Evolutionary conservation across 2,888 invertebrate genomes (phyloP).

Genomic region (Tupiocoris notatus): DNA sequence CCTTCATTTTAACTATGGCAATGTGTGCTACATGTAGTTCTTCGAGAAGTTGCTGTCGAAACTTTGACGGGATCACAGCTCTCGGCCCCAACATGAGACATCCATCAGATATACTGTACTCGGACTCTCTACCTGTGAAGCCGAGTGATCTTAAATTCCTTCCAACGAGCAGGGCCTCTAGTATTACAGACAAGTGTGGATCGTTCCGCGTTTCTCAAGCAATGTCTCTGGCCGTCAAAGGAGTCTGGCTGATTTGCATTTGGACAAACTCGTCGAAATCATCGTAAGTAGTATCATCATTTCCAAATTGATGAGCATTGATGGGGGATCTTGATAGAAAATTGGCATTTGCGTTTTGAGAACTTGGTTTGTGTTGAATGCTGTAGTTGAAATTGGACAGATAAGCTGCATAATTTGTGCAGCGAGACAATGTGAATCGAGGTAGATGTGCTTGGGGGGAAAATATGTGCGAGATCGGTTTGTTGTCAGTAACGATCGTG

Average conservation of each 20-base stretch:
- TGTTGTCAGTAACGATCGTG: conserved; percentile 22
- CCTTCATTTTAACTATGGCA: conserved; percentile 21
- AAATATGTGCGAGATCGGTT: conserved; percentile 50
- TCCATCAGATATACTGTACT: neutral
- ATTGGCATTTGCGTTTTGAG: conserved; percentile 15
- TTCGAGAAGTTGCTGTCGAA: conserved; percentile 9
- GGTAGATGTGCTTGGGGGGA: conserved; percentile 27
- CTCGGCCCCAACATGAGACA: conserved; percentile 14
- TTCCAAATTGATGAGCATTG: neutral
- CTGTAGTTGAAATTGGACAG: conserved; percentile 22
- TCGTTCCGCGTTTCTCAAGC: conserved; percentile 21
- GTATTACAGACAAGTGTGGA: conserved; percentile 13
- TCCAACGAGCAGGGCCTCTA: conserved; percentile 4
- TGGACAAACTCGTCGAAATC: conserved; percentile 22
- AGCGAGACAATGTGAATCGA: conserved; percentile 16
- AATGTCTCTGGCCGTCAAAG: conserved; percentile 24
- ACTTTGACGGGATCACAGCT: conserved; percentile 16
- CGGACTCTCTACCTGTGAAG: conserved; percentile 12
- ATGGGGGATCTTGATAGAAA: neutral
- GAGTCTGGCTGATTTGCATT: conserved; percentile 16
- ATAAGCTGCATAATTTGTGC: conserved; percentile 18
- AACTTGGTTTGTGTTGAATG: conserved; percentile 9
- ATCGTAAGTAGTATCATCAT: neutral
- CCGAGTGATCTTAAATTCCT: neutral
- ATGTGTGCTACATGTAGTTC: conserved; percentile 18